Conservation (phyloP, 2,888 invertebrate species). For the Phalangium opilio region DNA sequence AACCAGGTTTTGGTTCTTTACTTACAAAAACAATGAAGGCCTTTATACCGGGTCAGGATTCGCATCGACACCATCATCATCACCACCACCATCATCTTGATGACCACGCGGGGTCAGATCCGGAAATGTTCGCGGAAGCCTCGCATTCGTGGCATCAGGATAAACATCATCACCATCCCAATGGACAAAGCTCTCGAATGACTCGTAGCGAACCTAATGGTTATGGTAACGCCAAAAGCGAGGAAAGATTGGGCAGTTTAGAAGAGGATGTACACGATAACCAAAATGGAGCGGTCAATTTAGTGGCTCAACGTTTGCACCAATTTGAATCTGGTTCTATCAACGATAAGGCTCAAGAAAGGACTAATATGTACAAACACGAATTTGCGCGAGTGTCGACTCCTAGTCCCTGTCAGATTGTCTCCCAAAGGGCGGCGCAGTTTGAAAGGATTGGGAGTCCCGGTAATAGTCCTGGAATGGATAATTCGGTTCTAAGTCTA, state of each 20-base stretch:
- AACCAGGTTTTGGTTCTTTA: constrained; percentile 1
- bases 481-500: too few relatives aligned
- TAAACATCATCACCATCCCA: too few relatives aligned
- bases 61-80: not conserved
- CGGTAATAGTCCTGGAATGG: too few relatives aligned
- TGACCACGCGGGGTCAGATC: not conserved
- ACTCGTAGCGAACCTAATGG: too few relatives aligned
- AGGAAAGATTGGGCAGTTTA: too few relatives aligned
- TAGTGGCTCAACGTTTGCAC: constrained; percentile 54
- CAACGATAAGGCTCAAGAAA: constrained; percentile 27
- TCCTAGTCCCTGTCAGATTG: constrained; percentile 32
- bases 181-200: too few relatives aligned
- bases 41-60: not conserved
- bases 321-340: constrained; percentile 51
- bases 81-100: not conserved
- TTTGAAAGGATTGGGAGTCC: constrained; percentile 23
- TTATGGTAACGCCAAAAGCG: too few relatives aligned
- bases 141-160: too few relatives aligned
- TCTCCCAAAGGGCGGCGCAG: constrained; percentile 27
- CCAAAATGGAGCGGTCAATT: constrained; percentile 34
- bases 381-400: constrained; percentile 38
- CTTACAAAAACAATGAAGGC: constrained; percentile 5
- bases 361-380: constrained; percentile 24
- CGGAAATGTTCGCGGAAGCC: too few relatives aligned
- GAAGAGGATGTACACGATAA: too few relatives aligned